These are phyloP conservation scores for Neolamprologus falcicula DNA, from an alignment of 2,113 vertebrate species.

Conservation along the genomic window DNA sequence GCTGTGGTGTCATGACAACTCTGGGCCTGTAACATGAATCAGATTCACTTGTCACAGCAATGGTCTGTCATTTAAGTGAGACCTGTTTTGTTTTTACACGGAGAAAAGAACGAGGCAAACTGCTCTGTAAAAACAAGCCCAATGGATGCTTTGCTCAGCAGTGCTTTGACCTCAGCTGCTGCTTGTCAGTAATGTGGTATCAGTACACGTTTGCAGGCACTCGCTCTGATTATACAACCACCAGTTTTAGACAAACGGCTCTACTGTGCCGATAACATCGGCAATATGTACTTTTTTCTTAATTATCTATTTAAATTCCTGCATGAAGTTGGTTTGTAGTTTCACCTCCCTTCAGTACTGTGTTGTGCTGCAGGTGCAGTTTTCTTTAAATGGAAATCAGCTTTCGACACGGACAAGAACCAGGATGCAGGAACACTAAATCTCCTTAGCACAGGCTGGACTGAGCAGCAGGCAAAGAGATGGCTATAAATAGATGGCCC, in stretches of 20 bases:
- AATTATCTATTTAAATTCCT: not conserved
- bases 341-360: not conserved
- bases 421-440: constrained; percentile 14
- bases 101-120: not conserved
- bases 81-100: not conserved
- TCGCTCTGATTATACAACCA: not conserved
- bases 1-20: not conserved
- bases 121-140: not conserved
- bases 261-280: not conserved
- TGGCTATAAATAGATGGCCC: constrained; percentile 42
- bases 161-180: not conserved
- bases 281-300: not conserved
- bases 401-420: not conserved
- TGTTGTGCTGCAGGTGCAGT: not conserved
- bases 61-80: not conserved
- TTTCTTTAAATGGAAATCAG: constrained; percentile 47
- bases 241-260: not conserved
- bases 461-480: constrained; percentile 3
- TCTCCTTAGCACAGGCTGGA: constrained; percentile 28
- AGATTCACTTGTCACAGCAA: not conserved
- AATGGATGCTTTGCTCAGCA: not conserved
- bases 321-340: not conserved
- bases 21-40: not conserved
- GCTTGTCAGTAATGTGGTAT: not conserved
- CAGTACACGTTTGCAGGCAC: not conserved